Percentiles rank a stretch among this genome's conserved stretches.
phyloP scores from a whole-genome alignment of 2,113 vertebrate species.

The Numida meleagris region DNA sequence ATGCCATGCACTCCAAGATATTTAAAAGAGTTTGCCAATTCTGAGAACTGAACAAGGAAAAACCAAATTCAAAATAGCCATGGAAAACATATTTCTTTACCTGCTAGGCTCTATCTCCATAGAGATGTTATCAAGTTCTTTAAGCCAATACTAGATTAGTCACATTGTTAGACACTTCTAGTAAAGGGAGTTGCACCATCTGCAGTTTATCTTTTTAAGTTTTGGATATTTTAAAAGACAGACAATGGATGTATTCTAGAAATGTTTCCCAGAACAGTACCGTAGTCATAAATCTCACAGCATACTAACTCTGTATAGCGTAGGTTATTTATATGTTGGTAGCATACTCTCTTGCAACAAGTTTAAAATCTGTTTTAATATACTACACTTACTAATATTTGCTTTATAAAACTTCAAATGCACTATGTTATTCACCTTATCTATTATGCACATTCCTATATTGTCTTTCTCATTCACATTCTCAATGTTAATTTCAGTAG shows the following conservation, averaged over 20 bases:
- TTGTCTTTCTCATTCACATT: neutral
- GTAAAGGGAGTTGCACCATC: neutral
- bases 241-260: neutral
- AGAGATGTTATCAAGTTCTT: neutral
- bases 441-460: neutral
- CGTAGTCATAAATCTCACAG: neutral
- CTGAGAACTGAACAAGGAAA: neutral
- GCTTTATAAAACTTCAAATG: neutral
- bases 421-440: neutral
- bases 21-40: neutral
- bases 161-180: neutral
- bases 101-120: neutral
- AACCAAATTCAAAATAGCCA: neutral
- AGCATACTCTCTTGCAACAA: neutral
- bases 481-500: neutral
- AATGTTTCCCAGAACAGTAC: neutral
- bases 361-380: neutral
- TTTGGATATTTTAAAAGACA: neutral
- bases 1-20: neutral
- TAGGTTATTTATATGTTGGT: neutral
- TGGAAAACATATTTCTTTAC: neutral
- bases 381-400: neutral
- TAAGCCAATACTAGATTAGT: neutral
- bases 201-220: neutral
- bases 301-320: neutral